These are phyloP conservation scores for Morelia viridis DNA, from an alignment of 2,797 vertebrate species.

Conservation along the genomic window DNA sequence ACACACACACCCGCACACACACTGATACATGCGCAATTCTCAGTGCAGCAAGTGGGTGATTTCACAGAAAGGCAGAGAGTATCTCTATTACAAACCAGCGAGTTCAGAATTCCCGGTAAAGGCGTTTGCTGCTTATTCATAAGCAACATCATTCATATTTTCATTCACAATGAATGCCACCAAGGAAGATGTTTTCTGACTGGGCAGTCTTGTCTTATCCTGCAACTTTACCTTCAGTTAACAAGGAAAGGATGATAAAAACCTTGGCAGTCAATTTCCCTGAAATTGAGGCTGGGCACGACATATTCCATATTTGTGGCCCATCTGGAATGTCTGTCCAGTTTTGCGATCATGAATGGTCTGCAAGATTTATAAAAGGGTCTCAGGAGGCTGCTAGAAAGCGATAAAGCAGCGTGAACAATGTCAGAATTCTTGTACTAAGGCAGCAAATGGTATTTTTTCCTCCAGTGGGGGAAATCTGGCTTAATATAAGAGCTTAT, in stretches of 20 bases:
- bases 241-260: slow-evolving; percentile 57
- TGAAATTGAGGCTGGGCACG: slow-evolving; percentile 15
- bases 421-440: background rate
- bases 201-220: slow-evolving; percentile 39
- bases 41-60: background rate
- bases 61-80: background rate
- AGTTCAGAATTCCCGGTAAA: slow-evolving; percentile 8
- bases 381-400: slow-evolving; percentile 18
- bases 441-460: slow-evolving; percentile 9
- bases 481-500: slow-evolving; percentile 41
- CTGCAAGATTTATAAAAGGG: background rate
- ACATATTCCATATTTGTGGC: no score
- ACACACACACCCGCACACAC: background rate
- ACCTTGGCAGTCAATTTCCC: slow-evolving; percentile 50
- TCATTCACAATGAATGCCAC: slow-evolving; percentile 50
- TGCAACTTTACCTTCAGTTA: slow-evolving; percentile 49
- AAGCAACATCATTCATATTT: slow-evolving; percentile 14
- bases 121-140: slow-evolving; percentile 14
- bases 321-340: background rate
- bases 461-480: slow-evolving; percentile 27
- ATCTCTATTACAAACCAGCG: background rate
- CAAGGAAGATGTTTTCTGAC: slow-evolving; percentile 56
- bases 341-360: background rate
- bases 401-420: accelerated
- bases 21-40: background rate